Conservation (phyloP, 1,140 invertebrate genomes). For the Heliconius hermathena region DNA sequence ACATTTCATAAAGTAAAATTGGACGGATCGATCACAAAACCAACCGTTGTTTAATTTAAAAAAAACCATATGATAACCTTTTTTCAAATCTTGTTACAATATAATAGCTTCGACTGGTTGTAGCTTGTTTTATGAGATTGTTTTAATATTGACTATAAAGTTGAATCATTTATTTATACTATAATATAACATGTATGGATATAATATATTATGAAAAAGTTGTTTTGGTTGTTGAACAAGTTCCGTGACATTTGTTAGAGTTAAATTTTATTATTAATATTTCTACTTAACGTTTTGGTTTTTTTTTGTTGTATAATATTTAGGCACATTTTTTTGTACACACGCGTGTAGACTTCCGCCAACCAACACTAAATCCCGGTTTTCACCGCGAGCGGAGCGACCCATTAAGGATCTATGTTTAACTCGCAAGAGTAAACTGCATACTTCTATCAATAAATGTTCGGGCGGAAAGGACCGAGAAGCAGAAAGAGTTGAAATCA, state of each 20-base stretch:
- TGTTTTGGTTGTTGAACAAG: neutral
- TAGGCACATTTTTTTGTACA: neutral
- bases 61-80: neutral
- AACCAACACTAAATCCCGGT: too few relatives aligned
- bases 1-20: neutral
- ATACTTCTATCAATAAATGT: too few relatives aligned
- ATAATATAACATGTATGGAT: neutral
- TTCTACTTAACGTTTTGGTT: neutral
- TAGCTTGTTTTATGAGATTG: neutral
- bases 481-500: too few relatives aligned
- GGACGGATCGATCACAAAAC: neutral
- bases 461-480: too few relatives aligned
- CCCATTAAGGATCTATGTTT: too few relatives aligned
- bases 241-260: neutral
- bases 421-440: too few relatives aligned
- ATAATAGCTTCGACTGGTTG: neutral
- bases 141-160: neutral
- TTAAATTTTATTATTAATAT: neutral
- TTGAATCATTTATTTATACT: neutral
- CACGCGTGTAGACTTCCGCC: too few relatives aligned
- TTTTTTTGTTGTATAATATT: neutral
- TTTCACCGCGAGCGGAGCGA: too few relatives aligned
- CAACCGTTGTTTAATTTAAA: neutral
- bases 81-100: neutral
- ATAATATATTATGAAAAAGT: neutral